Percentiles rank a stretch among this genome's conserved stretches.
Conservation (phyloP, 2,113 vertebrate species). For the Festucalex cinctus region DNA sequence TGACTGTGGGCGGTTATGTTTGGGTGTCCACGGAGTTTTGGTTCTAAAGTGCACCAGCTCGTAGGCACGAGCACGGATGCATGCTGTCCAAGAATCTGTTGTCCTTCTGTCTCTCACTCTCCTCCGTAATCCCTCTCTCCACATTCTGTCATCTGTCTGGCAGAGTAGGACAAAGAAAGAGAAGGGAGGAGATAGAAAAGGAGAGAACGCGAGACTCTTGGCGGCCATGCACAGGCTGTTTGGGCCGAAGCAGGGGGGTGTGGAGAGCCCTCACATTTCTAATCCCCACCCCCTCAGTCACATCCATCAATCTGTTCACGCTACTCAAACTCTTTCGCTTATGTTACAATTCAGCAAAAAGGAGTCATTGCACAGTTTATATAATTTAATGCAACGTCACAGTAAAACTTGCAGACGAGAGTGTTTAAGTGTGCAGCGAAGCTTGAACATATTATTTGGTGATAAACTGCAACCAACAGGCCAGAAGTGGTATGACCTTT, state of each 20-base stretch:
- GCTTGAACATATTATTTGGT: background rate
- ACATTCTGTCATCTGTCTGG: slow-evolving; percentile 53
- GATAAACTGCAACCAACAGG: no score
- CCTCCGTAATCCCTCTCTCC: slow-evolving; percentile 48
- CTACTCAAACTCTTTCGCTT: background rate
- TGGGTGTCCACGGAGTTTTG: background rate
- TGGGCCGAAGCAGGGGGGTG: slow-evolving; percentile 45
- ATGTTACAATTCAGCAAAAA: background rate
- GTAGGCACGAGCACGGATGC: background rate
- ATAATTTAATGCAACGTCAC: background rate
- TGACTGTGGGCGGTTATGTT: slow-evolving; percentile 2
- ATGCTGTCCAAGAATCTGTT: slow-evolving; percentile 37
- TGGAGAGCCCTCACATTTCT: slow-evolving; percentile 48
- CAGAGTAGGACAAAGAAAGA: slow-evolving; percentile 18
- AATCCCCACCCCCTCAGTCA: slow-evolving; percentile 30
- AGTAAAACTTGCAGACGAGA: background rate
- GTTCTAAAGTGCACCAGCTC: slow-evolving; percentile 9
- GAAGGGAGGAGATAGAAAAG: slow-evolving; percentile 5
- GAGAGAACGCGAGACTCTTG: slow-evolving; percentile 32
- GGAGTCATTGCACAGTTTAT: background rate
- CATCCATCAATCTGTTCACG: slow-evolving; percentile 13
- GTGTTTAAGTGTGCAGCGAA: background rate
- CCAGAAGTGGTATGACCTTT: no score
- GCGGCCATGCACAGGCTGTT: slow-evolving; percentile 32
- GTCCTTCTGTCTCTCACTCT: slow-evolving; percentile 38